phyloP scores from a whole-genome alignment of 2,888 invertebrate species.

The Desoria tigrina region DNA sequence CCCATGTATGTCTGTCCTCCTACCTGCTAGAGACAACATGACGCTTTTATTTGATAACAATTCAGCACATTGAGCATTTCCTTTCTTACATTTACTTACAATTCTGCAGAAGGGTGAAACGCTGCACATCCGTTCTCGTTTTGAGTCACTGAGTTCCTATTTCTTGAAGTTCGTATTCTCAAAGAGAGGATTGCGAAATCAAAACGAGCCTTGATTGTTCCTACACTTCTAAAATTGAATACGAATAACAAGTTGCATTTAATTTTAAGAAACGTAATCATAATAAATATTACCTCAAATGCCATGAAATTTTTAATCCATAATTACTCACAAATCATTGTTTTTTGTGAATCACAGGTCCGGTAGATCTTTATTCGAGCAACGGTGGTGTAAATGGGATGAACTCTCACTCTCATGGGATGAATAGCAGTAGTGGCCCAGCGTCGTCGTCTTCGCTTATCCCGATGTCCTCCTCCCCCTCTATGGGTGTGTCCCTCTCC shows the following conservation, averaged over 20 bases:
- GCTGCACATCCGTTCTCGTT: constrained; percentile 22
- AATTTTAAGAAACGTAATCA: too few relatives aligned
- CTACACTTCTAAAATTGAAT: too few relatives aligned
- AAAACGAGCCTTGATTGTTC: too few relatives aligned
- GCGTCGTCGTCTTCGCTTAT: constrained; percentile 14
- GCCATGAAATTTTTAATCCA: too few relatives aligned
- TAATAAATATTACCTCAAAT: too few relatives aligned
- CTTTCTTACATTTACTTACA: too few relatives aligned
- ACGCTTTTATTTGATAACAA: too few relatives aligned
- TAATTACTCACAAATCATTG: too few relatives aligned
- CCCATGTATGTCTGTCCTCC: too few relatives aligned
- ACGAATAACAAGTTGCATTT: too few relatives aligned
- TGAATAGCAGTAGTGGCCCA: background rate
- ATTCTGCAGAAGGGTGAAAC: background rate
- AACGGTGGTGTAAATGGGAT: constrained; percentile 16
- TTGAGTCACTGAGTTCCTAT: constrained; percentile 12
- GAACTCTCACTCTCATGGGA: background rate
- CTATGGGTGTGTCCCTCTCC: constrained; percentile 47
- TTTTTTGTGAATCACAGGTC: background rate
- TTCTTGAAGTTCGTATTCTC: background rate
- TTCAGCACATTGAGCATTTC: too few relatives aligned
- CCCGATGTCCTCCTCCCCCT: constrained; percentile 22
- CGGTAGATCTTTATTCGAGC: constrained; percentile 22
- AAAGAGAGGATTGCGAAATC: background rate
- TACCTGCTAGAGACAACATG: too few relatives aligned